A percentile compares a stretch with the other conserved stretches of the same genome.
These are phyloP conservation scores for Ctenopoma multispine DNA, from an alignment of 2,797 vertebrate species.

Conservation along the genomic window DNA sequence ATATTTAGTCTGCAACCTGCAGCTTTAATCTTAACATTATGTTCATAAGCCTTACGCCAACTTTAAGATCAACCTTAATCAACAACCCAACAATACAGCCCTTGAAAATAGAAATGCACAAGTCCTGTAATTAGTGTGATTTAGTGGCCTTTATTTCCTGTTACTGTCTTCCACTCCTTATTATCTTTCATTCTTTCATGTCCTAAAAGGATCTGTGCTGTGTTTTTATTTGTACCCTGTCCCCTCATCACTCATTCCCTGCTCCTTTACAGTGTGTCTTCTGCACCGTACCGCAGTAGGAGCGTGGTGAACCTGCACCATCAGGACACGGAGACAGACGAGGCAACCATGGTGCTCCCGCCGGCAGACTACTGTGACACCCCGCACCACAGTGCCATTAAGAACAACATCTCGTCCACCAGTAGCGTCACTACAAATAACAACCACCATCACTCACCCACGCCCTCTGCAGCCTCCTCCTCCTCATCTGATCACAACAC, in stretches of 20 bases:
- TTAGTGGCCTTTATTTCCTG: neutral
- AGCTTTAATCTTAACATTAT: conserved; percentile 3
- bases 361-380: conserved; percentile 88
- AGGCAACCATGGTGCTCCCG: conserved; percentile 88
- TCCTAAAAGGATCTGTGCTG: neutral
- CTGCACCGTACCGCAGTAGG: conserved; percentile 86
- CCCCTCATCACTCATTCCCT: neutral
- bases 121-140: conserved; percentile 19
- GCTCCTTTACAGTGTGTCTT: conserved; percentile 71
- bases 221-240: neutral
- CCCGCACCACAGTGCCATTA: conserved; percentile 48
- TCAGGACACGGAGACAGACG: conserved; percentile 86
- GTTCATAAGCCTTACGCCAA: neutral
- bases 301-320: conserved; percentile 92
- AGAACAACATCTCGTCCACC: conserved; percentile 34
- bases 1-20: neutral
- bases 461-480: conserved; percentile 64
- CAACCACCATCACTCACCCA: conserved; percentile 63
- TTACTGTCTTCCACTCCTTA: neutral
- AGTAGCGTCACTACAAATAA: conserved; percentile 45
- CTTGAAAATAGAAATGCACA: neutral
- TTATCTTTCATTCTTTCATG: neutral
- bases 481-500: conserved; percentile 63
- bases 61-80: neutral
- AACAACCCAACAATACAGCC: neutral